phyloP scores from a whole-genome alignment of 2,113 vertebrate species.

The Tachycineta bicolor region DNA sequence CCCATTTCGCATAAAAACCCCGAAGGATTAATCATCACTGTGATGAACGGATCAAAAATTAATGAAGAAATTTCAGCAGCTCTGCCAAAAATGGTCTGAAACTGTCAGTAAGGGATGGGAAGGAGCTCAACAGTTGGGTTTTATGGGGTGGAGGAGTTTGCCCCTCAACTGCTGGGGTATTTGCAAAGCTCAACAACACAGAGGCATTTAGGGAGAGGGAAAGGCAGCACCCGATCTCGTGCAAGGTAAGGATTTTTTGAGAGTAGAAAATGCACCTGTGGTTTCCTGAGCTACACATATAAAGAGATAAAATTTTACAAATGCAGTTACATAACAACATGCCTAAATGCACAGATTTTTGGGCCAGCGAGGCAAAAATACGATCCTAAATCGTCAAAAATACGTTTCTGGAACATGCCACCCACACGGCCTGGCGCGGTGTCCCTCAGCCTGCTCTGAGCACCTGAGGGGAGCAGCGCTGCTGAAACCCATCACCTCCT shows the following conservation, averaged over 20 bases:
- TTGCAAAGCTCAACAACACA: neutral
- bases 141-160: neutral
- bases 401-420: neutral
- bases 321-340: neutral
- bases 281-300: neutral
- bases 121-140: neutral
- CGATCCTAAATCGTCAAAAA: neutral
- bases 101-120: neutral
- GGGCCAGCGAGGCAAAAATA: neutral
- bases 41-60: neutral
- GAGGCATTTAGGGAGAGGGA: neutral
- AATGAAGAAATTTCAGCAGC: neutral
- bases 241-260: neutral
- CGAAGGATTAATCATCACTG: neutral
- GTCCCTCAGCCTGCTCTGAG: neutral
- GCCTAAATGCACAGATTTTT: neutral
- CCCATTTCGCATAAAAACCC: neutral
- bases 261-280: neutral
- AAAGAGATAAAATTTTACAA: neutral
- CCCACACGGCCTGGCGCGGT: neutral
- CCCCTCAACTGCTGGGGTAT: accelerated
- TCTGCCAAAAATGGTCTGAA: neutral
- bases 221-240: accelerated
- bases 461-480: neutral
- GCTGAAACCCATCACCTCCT: neutral